A percentile compares a stretch with the other conserved stretches of the same genome.
Evolutionary conservation across 2,113 vertebrate species (phyloP).

Genomic region (Rattus norvegicus): DNA sequence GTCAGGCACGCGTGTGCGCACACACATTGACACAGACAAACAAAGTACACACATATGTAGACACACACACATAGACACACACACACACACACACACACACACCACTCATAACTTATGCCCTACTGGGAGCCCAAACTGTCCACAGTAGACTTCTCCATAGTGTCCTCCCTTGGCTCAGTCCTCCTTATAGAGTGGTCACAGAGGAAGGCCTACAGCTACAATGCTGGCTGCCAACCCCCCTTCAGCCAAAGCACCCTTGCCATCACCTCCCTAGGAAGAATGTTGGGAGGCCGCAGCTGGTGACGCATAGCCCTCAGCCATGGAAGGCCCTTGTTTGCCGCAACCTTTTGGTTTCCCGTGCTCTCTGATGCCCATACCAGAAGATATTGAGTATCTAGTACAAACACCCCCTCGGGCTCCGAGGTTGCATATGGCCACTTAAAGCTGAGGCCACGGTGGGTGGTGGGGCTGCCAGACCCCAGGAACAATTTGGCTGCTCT

Average conservation of each 20-base stretch:
- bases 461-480: slow-evolving; percentile 68
- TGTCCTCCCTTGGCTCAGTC: not conserved
- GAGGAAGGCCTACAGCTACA: not conserved
- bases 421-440: slow-evolving; percentile 10
- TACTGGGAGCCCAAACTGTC: not conserved
- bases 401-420: not conserved
- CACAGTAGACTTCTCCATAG: not conserved
- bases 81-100: not conserved
- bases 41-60: not conserved
- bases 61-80: not conserved
- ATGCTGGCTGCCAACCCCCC: not conserved
- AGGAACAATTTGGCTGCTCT: slow-evolving; percentile 49
- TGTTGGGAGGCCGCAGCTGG: not conserved
- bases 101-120: not conserved
- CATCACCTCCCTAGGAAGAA: not conserved
- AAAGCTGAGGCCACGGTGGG: slow-evolving; percentile 24
- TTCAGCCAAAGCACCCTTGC: not conserved
- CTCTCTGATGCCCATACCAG: not conserved
- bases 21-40: not conserved
- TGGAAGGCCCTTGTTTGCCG: not conserved
- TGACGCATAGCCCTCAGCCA: slow-evolving; percentile 24
- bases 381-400: slow-evolving; percentile 53
- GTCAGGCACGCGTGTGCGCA: not conserved
- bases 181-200: not conserved
- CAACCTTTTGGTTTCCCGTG: slow-evolving; percentile 42